Percentiles rank a stretch among this genome's conserved stretches.
phyloP scores from a whole-genome alignment of 2,888 invertebrate genomes.

The Quadriops clusia region DNA sequence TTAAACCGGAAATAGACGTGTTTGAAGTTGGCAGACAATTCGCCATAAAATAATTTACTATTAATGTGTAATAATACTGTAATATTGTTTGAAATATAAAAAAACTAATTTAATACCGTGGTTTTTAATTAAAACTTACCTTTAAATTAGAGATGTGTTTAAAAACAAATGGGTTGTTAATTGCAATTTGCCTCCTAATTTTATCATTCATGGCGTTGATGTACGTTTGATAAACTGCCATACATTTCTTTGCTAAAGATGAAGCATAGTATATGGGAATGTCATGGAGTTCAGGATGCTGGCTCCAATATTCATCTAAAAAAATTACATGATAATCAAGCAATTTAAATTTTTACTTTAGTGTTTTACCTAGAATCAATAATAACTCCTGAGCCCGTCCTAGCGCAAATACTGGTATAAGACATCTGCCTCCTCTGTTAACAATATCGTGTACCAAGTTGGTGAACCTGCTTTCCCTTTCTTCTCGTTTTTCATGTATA shows the following conservation, averaged over 20 bases:
- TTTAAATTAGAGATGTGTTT: constrained; percentile 92
- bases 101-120: no score
- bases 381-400: constrained; percentile 94
- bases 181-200: constrained; percentile 90
- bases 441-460: constrained; percentile 91
- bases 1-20: constrained; percentile 54
- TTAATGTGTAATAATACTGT: no score
- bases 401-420: constrained; percentile 97
- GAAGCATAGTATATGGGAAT: constrained; percentile 99
- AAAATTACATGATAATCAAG: constrained; percentile 10
- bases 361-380: constrained; percentile 68
- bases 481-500: constrained; percentile 96
- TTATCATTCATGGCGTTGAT: constrained; percentile 99
- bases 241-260: constrained; percentile 97
- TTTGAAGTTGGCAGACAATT: constrained; percentile 41
- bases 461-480: constrained; percentile 90
- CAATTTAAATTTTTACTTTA: no score
- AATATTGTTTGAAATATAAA: no score
- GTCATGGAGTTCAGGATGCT: constrained; percentile 93
- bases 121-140: no score
- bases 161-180: constrained; percentile 98
- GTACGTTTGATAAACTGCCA: constrained; percentile 99
- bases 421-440: constrained; percentile 88
- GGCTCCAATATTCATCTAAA: constrained; percentile 93
- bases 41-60: no score